A percentile compares a stretch with the other conserved stretches of the same genome.
phyloP scores from a whole-genome alignment of 2,797 vertebrate genomes.

The Phataginus tricuspis region DNA sequence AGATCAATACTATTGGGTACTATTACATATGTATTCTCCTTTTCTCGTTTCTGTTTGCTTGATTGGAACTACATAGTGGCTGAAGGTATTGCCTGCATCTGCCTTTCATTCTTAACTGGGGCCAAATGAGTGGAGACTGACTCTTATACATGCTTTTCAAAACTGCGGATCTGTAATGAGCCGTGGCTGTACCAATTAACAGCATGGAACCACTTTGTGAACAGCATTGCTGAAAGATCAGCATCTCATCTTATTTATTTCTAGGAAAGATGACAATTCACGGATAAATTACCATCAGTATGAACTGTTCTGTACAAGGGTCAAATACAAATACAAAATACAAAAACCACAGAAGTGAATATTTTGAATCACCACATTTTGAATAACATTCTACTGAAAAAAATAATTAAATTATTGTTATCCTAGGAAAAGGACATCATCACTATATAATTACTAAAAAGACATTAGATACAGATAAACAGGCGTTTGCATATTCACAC shows the following conservation, averaged over 20 bases:
- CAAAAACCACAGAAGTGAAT: slow-evolving; percentile 19
- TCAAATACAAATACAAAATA: slow-evolving; percentile 31
- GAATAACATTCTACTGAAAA: slow-evolving; percentile 42
- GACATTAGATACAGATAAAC: slow-evolving; percentile 23
- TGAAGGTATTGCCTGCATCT: neutral
- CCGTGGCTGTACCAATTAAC: neutral
- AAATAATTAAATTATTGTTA: slow-evolving; percentile 53
- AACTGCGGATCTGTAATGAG: neutral
- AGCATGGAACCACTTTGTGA: neutral
- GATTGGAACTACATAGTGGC: neutral
- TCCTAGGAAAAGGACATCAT: slow-evolving; percentile 12
- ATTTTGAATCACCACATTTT: slow-evolving; percentile 45
- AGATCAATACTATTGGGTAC: neutral
- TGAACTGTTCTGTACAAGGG: neutral
- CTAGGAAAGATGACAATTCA: slow-evolving; percentile 44
- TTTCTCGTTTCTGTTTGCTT: neutral
- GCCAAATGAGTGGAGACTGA: slow-evolving; percentile 6
- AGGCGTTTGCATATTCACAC: slow-evolving; percentile 36
- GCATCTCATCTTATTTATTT: slow-evolving; percentile 1
- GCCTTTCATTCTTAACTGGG: slow-evolving; percentile 44
- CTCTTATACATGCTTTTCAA: neutral
- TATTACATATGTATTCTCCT: neutral
- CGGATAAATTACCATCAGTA: slow-evolving; percentile 19
- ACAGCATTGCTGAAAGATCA: neutral
- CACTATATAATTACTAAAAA: slow-evolving; percentile 29